Evolutionary conservation across 64 coral and sea anemone genomes (phyloP).

Genomic region (Hydrozoanthus tunicans): DNA sequence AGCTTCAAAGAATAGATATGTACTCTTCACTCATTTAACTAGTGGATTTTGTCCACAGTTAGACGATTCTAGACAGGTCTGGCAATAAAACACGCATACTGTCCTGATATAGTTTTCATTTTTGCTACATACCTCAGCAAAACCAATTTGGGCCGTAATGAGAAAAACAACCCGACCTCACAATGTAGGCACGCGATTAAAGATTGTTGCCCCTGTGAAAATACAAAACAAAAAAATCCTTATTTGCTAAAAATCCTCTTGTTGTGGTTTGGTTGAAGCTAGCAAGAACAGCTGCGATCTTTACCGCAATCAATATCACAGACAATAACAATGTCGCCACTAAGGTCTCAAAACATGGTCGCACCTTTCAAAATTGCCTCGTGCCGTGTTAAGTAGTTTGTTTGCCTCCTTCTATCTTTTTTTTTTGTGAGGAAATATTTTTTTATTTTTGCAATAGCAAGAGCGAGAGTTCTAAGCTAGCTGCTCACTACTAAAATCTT

Average conservation of each 20-base stretch:
- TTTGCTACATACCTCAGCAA: too few relatives aligned
- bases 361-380: background rate
- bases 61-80: background rate
- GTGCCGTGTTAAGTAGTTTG: background rate
- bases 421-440: too few relatives aligned
- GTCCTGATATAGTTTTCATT: too few relatives aligned
- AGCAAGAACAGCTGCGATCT: background rate
- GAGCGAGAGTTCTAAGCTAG: too few relatives aligned
- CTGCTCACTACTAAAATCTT: too few relatives aligned
- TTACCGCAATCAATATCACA: background rate
- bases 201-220: background rate
- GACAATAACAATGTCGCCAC: background rate
- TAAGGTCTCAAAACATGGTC: background rate
- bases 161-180: too few relatives aligned
- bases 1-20: background rate
- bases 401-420: too few relatives aligned
- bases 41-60: background rate
- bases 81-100: background rate
- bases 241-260: background rate
- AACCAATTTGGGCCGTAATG: too few relatives aligned
- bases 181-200: background rate
- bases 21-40: background rate
- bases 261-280: conserved; percentile 5
- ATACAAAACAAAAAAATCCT: background rate
- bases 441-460: too few relatives aligned